phyloP scores from a whole-genome alignment of 2,888 invertebrate genomes.

The Pristionchus exspectatus region DNA sequence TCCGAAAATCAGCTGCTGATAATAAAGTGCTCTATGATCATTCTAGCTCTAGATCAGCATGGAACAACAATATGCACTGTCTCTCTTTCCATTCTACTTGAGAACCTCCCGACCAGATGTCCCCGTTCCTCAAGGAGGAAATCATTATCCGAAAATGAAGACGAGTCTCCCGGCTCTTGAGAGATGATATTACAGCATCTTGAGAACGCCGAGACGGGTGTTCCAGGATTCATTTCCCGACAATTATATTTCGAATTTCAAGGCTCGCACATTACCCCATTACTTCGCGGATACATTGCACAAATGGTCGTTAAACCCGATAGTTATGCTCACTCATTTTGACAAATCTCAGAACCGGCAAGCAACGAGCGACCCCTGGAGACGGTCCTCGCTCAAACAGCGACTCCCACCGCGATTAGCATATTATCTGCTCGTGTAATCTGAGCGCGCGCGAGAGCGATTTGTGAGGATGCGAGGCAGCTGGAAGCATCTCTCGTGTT shows the following conservation, averaged over 20 bases:
- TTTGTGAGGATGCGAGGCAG: neutral
- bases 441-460: neutral
- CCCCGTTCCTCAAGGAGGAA: neutral
- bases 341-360: neutral
- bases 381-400: neutral
- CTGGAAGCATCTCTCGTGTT: neutral
- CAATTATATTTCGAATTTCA: neutral
- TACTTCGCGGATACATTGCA: no score
- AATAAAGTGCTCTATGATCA: no score
- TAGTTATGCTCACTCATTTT: neutral
- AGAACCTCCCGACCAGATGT: constrained; percentile 14
- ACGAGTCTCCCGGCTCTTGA: neutral
- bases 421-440: constrained; percentile 36
- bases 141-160: constrained; percentile 48
- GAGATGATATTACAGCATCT: constrained; percentile 46
- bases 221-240: neutral
- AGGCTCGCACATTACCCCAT: no score
- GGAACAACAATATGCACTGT: neutral
- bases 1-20: no score
- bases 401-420: neutral
- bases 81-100: neutral
- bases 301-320: no score
- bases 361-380: neutral
- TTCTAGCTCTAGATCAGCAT: no score
- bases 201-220: constrained; percentile 13